Percentiles rank a stretch among this genome's conserved stretches.
phyloP scores from a whole-genome alignment of 2,797 vertebrate species.

The Muraenolepis orangiensis region DNA sequence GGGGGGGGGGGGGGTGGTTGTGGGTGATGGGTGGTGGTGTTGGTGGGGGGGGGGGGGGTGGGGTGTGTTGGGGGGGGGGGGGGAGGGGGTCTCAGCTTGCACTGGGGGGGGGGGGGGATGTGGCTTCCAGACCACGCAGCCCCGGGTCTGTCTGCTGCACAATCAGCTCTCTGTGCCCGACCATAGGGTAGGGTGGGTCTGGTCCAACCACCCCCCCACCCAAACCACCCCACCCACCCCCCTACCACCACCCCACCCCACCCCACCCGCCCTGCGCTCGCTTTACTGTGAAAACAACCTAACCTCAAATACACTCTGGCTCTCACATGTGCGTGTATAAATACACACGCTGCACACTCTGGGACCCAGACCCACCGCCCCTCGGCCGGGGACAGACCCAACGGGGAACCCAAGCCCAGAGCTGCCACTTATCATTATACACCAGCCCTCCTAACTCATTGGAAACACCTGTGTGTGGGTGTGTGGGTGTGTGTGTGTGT shows the following conservation, averaged over 20 bases:
- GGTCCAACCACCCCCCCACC: too few species aligned
- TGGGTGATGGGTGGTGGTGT: not conserved
- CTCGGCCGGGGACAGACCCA: constrained; percentile 56
- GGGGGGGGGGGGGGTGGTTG: constrained; percentile 32
- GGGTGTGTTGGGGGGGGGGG: constrained; percentile 41
- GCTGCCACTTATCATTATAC: constrained; percentile 72
- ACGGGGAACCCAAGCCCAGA: constrained; percentile 61
- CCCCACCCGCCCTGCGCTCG: constrained; percentile 55
- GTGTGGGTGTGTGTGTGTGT: constrained; percentile 13
- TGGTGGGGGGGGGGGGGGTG: constrained; percentile 50
- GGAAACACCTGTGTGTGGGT: constrained; percentile 64
- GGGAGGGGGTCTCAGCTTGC: constrained; percentile 47
- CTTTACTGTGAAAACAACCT: constrained; percentile 72
- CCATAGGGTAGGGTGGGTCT: constrained; percentile 61
- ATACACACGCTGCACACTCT: constrained; percentile 42
- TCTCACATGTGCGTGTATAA: constrained; percentile 48
- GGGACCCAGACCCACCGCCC: constrained; percentile 58
- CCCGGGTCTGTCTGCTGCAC: constrained; percentile 54
- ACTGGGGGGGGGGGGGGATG: constrained; percentile 46
- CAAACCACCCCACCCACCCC: too few species aligned
- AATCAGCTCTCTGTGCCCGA: constrained; percentile 72
- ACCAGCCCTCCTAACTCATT: constrained; percentile 63
- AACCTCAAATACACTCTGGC: constrained; percentile 60
- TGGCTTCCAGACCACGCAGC: constrained; percentile 35
- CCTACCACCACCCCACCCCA: too few species aligned